phyloP scores from a whole-genome alignment of 2,113 vertebrate species.

The Tricholaema leucomelas region DNA sequence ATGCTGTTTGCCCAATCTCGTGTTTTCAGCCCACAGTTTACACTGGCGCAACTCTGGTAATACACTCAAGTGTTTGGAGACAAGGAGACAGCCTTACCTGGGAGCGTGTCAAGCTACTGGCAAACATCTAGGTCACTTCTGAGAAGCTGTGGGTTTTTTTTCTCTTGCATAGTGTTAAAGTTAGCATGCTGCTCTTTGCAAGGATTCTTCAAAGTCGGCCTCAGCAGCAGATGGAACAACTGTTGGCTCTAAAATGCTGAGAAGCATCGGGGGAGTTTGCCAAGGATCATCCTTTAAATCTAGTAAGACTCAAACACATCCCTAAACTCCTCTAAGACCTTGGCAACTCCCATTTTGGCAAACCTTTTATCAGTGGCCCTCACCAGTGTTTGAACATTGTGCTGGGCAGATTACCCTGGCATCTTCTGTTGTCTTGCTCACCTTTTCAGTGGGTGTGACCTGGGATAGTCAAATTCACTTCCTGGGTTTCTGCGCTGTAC shows the following conservation, averaged over 20 bases:
- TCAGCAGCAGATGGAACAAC: constrained; percentile 67
- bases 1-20: constrained; percentile 27
- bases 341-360: constrained; percentile 59
- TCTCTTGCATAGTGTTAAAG: constrained; percentile 37
- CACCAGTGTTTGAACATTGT: constrained; percentile 41
- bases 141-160: constrained; percentile 26
- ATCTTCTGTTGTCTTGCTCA: neutral
- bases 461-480: neutral
- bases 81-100: constrained; percentile 46
- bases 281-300: constrained; percentile 71
- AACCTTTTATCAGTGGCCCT: constrained; percentile 55
- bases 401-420: constrained; percentile 27
- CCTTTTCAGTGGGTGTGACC: constrained; percentile 27
- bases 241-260: constrained; percentile 63
- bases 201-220: constrained; percentile 70
- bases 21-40: constrained; percentile 42
- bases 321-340: constrained; percentile 66
- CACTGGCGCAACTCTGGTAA: constrained; percentile 19
- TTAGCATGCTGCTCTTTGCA: constrained; percentile 59
- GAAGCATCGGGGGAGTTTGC: constrained; percentile 63
- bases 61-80: constrained; percentile 31
- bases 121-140: constrained; percentile 56
- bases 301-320: constrained; percentile 65
- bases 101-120: constrained; percentile 51
- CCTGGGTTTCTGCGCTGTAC: constrained; percentile 1